Percentiles rank a stretch among this genome's conserved stretches.
phyloP scores from a whole-genome alignment of 1,140 invertebrate species.

The Scaptomyza graminum region DNA sequence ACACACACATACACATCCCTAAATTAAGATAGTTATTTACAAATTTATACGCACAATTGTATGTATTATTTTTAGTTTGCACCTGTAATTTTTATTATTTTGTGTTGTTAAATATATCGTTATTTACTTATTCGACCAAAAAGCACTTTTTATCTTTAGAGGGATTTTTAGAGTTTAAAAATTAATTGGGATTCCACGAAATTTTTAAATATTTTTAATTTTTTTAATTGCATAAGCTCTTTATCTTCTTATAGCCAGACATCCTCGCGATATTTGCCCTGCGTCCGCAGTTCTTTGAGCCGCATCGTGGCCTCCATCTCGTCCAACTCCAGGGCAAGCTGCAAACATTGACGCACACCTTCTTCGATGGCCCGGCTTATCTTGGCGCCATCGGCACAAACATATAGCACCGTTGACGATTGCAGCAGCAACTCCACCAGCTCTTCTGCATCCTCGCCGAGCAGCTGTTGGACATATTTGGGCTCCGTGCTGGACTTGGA shows the following conservation, averaged over 20 bases:
- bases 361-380: conserved; percentile 89
- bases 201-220: neutral
- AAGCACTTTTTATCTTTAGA: conserved; percentile 20
- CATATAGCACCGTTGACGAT: conserved; percentile 86
- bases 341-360: conserved; percentile 85
- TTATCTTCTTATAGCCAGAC: conserved; percentile 84
- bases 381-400: conserved; percentile 91
- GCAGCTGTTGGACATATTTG: conserved; percentile 87
- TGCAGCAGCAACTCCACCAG: conserved; percentile 86
- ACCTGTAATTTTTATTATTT: conserved; percentile 82
- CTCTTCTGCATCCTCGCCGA: conserved; percentile 85
- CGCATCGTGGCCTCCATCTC: conserved; percentile 80
- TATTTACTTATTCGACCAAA: conserved; percentile 81
- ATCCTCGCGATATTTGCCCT: conserved; percentile 85
- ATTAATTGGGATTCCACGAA: neutral
- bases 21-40: conserved; percentile 26
- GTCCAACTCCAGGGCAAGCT: conserved; percentile 80
- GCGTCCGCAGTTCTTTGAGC: conserved; percentile 83
- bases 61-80: conserved; percentile 78
- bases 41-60: conserved; percentile 58
- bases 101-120: conserved; percentile 83
- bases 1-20: neutral
- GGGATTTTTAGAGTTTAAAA: neutral
- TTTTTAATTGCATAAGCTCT: neutral
- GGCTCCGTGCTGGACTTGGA: conserved; percentile 82